phyloP scores from a whole-genome alignment of 2,888 invertebrate species.

The Rutpela maculata region DNA sequence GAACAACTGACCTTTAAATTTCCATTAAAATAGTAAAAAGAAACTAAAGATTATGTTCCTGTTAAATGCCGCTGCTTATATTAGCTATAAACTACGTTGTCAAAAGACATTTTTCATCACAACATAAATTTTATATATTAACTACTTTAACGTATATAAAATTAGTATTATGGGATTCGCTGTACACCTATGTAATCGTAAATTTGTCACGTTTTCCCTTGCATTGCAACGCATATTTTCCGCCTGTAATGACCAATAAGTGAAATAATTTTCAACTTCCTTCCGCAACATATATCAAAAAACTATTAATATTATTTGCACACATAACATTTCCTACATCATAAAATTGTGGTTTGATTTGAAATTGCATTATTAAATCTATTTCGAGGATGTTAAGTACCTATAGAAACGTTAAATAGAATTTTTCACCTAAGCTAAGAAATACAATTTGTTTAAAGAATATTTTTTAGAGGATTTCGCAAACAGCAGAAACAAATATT shows the following conservation, averaged over 20 bases:
- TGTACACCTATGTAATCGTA: constrained; percentile 4
- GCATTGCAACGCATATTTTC: neutral
- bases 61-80: constrained; percentile 13
- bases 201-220: constrained; percentile 10
- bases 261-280: neutral
- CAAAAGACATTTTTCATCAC: constrained; percentile 24
- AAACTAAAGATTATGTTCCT: neutral
- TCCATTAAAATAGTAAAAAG: constrained; percentile 29
- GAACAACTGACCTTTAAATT: constrained; percentile 9
- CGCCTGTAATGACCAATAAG: neutral
- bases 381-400: neutral
- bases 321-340: neutral
- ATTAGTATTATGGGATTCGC: neutral
- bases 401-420: no score
- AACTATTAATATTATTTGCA: constrained; percentile 5
- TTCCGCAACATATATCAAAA: neutral
- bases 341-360: neutral
- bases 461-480: no score
- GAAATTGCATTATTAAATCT: neutral
- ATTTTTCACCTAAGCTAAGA: no score
- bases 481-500: no score
- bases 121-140: constrained; percentile 19
- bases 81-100: constrained; percentile 18
- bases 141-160: constrained; percentile 6
- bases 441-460: no score